Evolutionary conservation across 2,113 vertebrate genomes (phyloP).

Genomic region (Urocolius indicus): DNA sequence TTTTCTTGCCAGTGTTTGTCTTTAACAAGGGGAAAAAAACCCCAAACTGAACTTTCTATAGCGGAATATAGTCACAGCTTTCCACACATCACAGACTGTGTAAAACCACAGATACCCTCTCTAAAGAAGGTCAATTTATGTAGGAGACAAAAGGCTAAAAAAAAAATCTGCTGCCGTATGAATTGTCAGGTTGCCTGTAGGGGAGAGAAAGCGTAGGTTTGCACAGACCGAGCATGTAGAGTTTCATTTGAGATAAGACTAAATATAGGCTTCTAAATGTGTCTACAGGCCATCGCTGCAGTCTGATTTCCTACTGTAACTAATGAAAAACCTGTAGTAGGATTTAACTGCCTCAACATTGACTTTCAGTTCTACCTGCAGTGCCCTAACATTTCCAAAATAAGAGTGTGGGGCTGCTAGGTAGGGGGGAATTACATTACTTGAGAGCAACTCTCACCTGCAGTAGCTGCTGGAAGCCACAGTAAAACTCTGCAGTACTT

Average conservation of each 20-base stretch:
- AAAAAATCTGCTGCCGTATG: not conserved
- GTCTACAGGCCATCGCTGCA: not conserved
- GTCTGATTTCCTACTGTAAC: not conserved
- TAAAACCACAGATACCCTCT: not conserved
- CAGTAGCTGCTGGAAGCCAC: not conserved
- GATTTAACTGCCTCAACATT: not conserved
- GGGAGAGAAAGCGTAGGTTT: not conserved
- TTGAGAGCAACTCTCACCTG: not conserved
- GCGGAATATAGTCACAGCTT: not conserved
- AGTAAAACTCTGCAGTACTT: not conserved
- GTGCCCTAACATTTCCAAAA: not conserved
- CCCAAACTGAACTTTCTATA: not conserved
- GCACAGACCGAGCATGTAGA: rapidly evolving
- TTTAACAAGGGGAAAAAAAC: not conserved
- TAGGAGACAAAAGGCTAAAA: slow-evolving; percentile 1
- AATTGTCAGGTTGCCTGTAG: not conserved
- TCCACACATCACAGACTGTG: not conserved
- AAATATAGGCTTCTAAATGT: not conserved
- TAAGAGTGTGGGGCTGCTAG: rapidly evolving
- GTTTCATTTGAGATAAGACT: not conserved
- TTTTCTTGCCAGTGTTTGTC: not conserved
- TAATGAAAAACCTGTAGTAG: not conserved
- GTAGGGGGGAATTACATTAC: not conserved
- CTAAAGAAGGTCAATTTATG: not conserved
- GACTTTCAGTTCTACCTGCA: not conserved